Base-by-base conservation (phyloP, 2,888 invertebrate species). In the Hylaea fasciaria region DNA sequence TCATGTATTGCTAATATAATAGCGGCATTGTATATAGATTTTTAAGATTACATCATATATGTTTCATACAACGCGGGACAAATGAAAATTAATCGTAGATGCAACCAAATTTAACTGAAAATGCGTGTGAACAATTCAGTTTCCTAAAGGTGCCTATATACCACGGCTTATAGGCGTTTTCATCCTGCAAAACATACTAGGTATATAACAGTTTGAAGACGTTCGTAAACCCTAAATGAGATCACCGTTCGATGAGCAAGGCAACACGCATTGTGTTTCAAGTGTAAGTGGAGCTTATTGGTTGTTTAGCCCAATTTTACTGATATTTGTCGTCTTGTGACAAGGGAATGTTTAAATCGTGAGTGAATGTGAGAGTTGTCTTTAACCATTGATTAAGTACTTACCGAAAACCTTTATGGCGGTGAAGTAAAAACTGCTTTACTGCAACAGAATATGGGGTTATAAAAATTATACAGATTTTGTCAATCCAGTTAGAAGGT, bases 261-360 rank as follows among this genome's bases (percentile, higher is more conserved):
- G 37, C 46, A 32, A 48, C 53, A 57, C 46, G 35, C 50, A 53
- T 56, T 39, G 44, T 32, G 16, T 45, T 44, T 32, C 22, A 29
- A 47, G 35, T 43, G 39, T 43, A 56, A 35, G 37, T 47, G 32
- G 37, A 59, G 16, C n/a, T 35, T 37, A 17, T 48, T 37, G 13
- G 48, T 37, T 48, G 11, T 48, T 37, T 3, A 48, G 37, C 11
- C 28, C n/a, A 32, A 32, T n/a, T 13, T 46, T 35, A 17, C 0
- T 48, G 17, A n/a, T 37, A 17, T 4, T 48, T 11, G 17, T 10
- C 8, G 16, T 35, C 37, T 48, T 16, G 35, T 35, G 17, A 37
- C 16, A 16, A 47, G 35, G 43, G 46, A 32, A 14, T 32, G 46
- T 46, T 32, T 29, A 43, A 43, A 43, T 7, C 17, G n/a, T 37